phyloP scores from a whole-genome alignment of 2,113 vertebrate species.

The Pygoscelis antarcticus region DNA sequence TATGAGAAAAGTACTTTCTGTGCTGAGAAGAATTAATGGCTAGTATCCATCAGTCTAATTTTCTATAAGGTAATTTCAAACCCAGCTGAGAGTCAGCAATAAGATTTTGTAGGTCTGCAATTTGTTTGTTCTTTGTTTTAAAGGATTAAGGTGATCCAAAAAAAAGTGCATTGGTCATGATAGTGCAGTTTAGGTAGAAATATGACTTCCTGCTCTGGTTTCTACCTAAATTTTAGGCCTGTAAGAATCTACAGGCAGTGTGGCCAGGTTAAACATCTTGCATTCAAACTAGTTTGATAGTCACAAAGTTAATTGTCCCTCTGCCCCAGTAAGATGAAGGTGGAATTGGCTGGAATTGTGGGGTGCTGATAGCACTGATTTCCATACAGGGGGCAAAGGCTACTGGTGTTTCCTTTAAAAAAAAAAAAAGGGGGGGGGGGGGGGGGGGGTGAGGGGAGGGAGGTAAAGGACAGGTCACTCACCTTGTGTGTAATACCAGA shows the following conservation, averaged over 20 bases:
- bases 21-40: background rate
- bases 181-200: background rate
- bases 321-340: background rate
- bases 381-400: background rate
- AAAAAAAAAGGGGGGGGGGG: fast-evolving
- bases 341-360: background rate
- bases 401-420: background rate
- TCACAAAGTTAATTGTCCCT: background rate
- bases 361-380: background rate
- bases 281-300: background rate
- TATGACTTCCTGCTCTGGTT: background rate
- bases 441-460: fast-evolving
- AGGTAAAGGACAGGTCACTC: background rate
- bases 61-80: background rate
- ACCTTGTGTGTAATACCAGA: background rate
- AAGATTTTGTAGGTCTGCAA: background rate
- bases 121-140: background rate
- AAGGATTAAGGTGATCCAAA: background rate
- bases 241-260: background rate
- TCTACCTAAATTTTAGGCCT: background rate
- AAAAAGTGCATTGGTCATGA: background rate
- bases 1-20: background rate
- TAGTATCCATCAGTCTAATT: background rate
- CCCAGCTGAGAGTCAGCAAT: background rate
- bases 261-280: background rate